Percentiles rank a stretch among this genome's conserved stretches.
phyloP scores from a whole-genome alignment of 2,888 invertebrate genomes.

The Linyphia triangularis region DNA sequence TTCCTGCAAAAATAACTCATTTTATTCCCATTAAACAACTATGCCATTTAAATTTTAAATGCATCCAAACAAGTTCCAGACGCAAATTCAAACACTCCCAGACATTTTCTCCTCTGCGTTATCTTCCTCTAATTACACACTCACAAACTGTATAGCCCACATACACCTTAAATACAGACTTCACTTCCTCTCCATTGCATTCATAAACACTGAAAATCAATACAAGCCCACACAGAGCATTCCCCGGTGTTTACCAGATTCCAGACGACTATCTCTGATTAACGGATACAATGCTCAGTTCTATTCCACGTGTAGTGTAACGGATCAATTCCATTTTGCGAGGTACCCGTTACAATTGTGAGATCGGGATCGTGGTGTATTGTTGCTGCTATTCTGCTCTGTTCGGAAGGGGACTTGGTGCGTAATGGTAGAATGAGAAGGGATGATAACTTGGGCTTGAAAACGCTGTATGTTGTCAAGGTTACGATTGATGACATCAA shows the following conservation, averaged over 20 bases:
- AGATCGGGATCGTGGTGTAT: background rate
- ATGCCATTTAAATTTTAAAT: no score
- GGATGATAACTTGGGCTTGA: no score
- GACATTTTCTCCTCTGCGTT: background rate
- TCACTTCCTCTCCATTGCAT: background rate
- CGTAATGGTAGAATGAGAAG: background rate
- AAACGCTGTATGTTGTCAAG: no score
- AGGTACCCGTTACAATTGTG: constrained; percentile 15
- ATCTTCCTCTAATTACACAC: background rate
- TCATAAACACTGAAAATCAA: background rate
- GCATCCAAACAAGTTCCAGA: no score
- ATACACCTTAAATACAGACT: no score
- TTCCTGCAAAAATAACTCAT: no score
- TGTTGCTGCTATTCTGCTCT: constrained; percentile 1
- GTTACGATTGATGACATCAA: constrained; percentile 49
- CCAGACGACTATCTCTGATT: constrained; percentile 4
- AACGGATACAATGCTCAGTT: background rate
- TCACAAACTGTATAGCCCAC: background rate
- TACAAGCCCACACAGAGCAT: background rate
- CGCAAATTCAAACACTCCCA: background rate
- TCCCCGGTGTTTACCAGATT: background rate
- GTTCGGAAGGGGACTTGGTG: background rate
- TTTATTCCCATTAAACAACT: no score
- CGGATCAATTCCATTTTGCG: constrained; percentile 1
- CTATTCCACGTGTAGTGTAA: background rate